Evolutionary conservation across 2,797 vertebrate genomes (phyloP).

Genomic region (Rhynchonycteris naso): DNA sequence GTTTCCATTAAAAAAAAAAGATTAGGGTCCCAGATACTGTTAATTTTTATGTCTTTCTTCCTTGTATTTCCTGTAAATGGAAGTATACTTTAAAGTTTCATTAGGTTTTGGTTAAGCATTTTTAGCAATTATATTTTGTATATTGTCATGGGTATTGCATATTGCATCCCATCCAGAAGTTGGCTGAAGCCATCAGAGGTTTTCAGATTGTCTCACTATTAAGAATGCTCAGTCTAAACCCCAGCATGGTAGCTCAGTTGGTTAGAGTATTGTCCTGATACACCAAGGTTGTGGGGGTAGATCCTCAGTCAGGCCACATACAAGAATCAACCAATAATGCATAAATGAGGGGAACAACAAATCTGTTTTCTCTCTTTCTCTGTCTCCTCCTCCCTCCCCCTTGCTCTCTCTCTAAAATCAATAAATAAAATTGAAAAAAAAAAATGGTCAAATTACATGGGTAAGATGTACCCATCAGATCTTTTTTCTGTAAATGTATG

Average conservation of each 20-base stretch:
- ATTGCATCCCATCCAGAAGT: neutral
- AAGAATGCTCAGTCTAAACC: neutral
- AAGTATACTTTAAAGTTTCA: constrained; percentile 13
- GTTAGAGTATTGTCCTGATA: too few species aligned
- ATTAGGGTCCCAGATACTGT: neutral
- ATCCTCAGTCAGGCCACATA: too few species aligned
- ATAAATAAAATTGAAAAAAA: too few species aligned
- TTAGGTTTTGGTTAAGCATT: constrained; percentile 3
- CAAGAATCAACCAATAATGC: too few species aligned
- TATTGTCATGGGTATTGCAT: neutral
- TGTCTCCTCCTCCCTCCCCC: too few species aligned
- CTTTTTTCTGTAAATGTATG: neutral
- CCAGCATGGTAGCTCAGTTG: too few species aligned
- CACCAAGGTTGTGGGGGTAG: too few species aligned
- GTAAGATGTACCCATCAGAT: neutral
- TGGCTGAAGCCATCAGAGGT: neutral
- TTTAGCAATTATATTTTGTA: constrained; percentile 21
- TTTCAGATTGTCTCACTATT: constrained; percentile 11
- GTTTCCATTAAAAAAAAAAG: too few species aligned
- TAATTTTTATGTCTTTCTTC: neutral
- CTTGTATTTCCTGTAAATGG: constrained; percentile 1
- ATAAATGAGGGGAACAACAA: too few species aligned
- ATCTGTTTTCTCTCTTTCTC: too few species aligned
- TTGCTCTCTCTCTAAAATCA: too few species aligned
- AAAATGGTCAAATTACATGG: constrained; percentile 1